phyloP scores from a whole-genome alignment of 1,140 invertebrate genomes.

The Pseudomyrmex dendroicus region DNA sequence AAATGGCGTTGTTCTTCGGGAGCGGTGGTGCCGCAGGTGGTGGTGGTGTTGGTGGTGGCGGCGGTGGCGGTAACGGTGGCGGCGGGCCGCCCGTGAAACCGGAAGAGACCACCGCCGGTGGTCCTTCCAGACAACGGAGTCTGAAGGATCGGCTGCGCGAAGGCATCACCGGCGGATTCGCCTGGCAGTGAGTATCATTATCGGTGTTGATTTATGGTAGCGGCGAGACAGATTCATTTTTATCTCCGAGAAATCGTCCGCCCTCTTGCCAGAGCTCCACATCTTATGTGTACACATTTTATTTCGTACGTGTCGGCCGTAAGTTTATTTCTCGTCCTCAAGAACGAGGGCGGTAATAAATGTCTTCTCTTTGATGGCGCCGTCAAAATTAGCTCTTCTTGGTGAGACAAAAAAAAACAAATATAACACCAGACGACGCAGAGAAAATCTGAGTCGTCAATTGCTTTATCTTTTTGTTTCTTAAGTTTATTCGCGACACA shows the following conservation, averaged over 20 bases:
- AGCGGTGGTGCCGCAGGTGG: slow-evolving; percentile 66
- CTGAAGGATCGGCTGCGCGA: slow-evolving; percentile 90
- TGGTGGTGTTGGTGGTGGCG: background rate
- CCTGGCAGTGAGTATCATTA: slow-evolving; percentile 90
- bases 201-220: slow-evolving; percentile 3
- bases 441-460: no score
- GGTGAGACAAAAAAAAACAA: no score
- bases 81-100: slow-evolving; percentile 56
- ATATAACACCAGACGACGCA: no score
- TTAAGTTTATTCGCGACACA: no score
- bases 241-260: background rate
- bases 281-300: background rate
- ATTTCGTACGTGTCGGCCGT: background rate
- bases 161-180: slow-evolving; percentile 90
- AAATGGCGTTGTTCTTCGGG: slow-evolving; percentile 81
- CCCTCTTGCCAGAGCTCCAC: background rate
- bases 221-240: slow-evolving; percentile 16
- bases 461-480: no score
- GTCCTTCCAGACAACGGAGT: slow-evolving; percentile 81
- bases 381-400: no score
- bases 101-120: slow-evolving; percentile 62
- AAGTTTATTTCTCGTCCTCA: background rate
- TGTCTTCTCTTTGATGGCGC: background rate
- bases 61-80: slow-evolving; percentile 36
- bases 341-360: background rate